Evolutionary conservation across 1,140 invertebrate species (phyloP), one percentile per base, ranked within the genome.

Genomic region (Argopecten irradians): DNA sequence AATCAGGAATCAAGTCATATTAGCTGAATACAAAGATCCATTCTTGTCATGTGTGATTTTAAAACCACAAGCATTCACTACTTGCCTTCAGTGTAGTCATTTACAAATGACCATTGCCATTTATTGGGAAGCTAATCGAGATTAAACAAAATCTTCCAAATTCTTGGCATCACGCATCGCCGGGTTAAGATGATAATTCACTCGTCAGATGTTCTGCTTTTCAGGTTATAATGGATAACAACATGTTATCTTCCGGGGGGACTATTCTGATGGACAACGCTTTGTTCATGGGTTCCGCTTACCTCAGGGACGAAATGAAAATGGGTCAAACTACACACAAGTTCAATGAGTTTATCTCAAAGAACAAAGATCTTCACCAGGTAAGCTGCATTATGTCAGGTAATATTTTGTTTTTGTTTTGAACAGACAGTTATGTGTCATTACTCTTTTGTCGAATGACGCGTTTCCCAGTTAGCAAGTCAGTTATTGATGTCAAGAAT

Each of bases 201-300:
- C 13, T 41, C 8, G 33, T n/a, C 34, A 32, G 41, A 1, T n/a
- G 1, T 39, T 33, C 36, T 86, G 36, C 1, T 41, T 71, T 82
- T 33, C 46, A 88, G 83, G 28, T 19, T 0, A 88, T 91, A 83
- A 88, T 87, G 35, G 85, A 89, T n/a, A 88, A 89, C 33, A 83
- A 86, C 22, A 34, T 91, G 28, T 34, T 91, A n/a, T 82, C 86
- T 28, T 83, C 88, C 8, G 82, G 87, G 34, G 90, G 88, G 16
- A 91, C 88, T 7, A 86, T 91, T 13, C 32, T 85, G 71, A 85
- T 89, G 19, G 90, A 91, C 55, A 91, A 91, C 39, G 85, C 88
- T 11, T 41, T 89, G 33, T 39, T 82, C 16, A 13, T 19, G 3
- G 90, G 90, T 0, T 71, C 71, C 22, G 9, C 90, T 3, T 91